phyloP scores from a whole-genome alignment of 2,888 invertebrate species.

The Antheraea assamensis region DNA sequence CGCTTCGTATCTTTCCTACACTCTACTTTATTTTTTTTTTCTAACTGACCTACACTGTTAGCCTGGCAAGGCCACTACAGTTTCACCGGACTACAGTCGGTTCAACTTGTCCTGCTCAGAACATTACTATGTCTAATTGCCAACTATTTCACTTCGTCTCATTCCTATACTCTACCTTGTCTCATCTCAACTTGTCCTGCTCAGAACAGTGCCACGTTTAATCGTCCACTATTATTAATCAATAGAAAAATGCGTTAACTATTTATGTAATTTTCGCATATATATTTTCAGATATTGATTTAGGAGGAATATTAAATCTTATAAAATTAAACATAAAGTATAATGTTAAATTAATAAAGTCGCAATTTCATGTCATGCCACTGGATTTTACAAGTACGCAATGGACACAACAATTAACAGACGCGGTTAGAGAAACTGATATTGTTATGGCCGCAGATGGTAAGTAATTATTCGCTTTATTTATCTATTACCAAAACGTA shows the following conservation, averaged over 20 bases:
- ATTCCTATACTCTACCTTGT: too few relatives aligned
- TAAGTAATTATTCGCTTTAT: constrained; percentile 56
- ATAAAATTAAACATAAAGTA: constrained; percentile 86
- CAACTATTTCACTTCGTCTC: too few relatives aligned
- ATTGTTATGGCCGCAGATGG: constrained; percentile 93
- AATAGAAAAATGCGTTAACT: background rate
- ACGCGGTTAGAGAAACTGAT: constrained; percentile 82
- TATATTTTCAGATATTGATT: constrained; percentile 84
- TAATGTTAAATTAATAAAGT: constrained; percentile 83
- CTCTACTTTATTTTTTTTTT: too few relatives aligned
- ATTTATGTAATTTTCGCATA: constrained; percentile 1
- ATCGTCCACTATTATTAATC: too few relatives aligned
- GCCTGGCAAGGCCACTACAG: too few relatives aligned
- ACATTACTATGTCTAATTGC: too few relatives aligned
- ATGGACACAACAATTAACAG: constrained; percentile 80
- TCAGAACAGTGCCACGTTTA: too few relatives aligned
- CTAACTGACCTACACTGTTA: too few relatives aligned
- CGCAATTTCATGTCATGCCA: constrained; percentile 83
- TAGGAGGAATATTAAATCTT: constrained; percentile 88
- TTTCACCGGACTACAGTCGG: too few relatives aligned
- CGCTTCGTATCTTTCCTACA: too few relatives aligned
- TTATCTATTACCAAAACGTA: background rate
- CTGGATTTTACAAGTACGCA: constrained; percentile 85
- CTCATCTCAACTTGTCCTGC: too few relatives aligned
- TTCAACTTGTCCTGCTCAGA: too few relatives aligned